Evolutionary conservation across 2,113 vertebrate genomes (phyloP), one percentile per base, ranked within the genome.

Genomic region (Heteronetta atricapilla): DNA sequence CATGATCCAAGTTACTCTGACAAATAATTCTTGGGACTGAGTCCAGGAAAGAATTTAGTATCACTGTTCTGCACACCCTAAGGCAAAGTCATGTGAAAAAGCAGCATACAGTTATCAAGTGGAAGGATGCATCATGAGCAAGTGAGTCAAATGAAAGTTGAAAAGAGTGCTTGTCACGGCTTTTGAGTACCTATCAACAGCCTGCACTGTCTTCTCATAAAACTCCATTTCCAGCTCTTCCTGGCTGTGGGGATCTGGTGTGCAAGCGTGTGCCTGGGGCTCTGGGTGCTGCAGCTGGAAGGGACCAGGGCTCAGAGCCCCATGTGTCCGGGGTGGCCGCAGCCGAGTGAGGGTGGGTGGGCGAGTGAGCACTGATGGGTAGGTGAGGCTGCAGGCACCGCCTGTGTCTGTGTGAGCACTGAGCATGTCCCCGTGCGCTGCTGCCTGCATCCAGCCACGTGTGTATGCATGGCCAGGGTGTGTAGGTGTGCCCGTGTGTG

Each of bases 31-130:
- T 50, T 63, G n/a, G 60, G 60, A 82, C 29, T 59, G 34, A 17
- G 78, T 53, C 60, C 60, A 82, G 59, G 31, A 81, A 73, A 73
- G 53, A 85, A 73, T 22, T 81, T 63, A 1, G 1, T 40, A 77
- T 31, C 59, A 29, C 29, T 68, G 59, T 48, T 80, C 59, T 53
- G 13, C 22, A 50, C 13, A 53, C 28, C 83, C 94, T n/a, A 52
- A 77, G 59, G 59, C 69, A 66, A 82, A 78, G 81, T 79, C 85
- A 93, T 38, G 18, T 82, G 88, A 53, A 89, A 86, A 89, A 82
- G 59, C 42, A 82, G n/a, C 66, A 50, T 12, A 16, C 19, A 50
- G 66, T 78, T 66, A 91, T 18, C 44, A 93, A 93, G n/a, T 29
- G 9, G 64, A 68, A 88, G 40, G 59, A 63, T 36, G 13, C 26